These are phyloP conservation scores for Troides oblongomaculatus DNA, from an alignment of 2,888 invertebrate species.

Conservation along the genomic window DNA sequence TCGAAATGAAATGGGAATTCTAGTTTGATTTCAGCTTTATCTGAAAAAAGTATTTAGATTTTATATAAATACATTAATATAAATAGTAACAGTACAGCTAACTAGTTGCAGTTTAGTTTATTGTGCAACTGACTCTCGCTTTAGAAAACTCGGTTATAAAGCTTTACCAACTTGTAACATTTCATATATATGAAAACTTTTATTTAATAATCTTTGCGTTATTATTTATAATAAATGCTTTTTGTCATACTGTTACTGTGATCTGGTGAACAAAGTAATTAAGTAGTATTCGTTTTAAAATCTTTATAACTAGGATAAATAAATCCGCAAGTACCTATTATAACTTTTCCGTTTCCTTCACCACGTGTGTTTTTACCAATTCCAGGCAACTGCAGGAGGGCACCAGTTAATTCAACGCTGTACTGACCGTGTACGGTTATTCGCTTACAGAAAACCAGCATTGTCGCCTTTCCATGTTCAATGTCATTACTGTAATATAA, in stretches of 20 bases:
- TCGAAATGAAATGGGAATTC: conserved; percentile 7
- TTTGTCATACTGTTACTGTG: neutral
- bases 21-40: conserved; percentile 14
- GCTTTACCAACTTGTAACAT: no score
- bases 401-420: conserved; percentile 1
- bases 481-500: neutral
- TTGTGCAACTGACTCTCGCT: neutral
- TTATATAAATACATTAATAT: neutral
- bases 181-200: no score
- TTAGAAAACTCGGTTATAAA: no score
- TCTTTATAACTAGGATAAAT: neutral
- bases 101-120: neutral
- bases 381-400: conserved; percentile 2
- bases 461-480: neutral
- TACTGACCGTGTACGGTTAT: conserved; percentile 7
- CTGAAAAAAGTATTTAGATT: conserved; percentile 3
- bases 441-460: conserved; percentile 10
- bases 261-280: neutral
- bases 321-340: conserved; percentile 3
- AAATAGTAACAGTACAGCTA: neutral
- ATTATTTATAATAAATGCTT: no score
- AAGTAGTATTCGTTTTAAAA: neutral
- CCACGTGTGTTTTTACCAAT: conserved; percentile 2
- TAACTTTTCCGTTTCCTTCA: conserved; percentile 18
- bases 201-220: no score